Conservation (phyloP, 2,888 invertebrate genomes). For the Aleiodes alternator region DNA sequence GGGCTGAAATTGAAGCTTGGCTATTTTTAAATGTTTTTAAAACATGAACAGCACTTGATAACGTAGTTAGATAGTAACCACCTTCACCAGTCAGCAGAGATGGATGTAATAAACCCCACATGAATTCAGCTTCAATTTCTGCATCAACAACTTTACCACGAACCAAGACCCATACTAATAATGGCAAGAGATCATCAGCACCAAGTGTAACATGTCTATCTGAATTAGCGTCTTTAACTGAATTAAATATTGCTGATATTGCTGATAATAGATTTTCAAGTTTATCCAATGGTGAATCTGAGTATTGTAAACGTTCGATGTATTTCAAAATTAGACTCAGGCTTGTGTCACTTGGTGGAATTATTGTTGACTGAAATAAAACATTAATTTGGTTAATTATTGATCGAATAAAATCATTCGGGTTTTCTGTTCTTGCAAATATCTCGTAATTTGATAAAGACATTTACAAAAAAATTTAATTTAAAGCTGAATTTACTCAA, state of each 20-base stretch:
- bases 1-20: slow-evolving; percentile 72
- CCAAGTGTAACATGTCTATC: slow-evolving; percentile 80
- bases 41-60: slow-evolving; percentile 94
- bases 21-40: slow-evolving; percentile 81
- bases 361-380: slow-evolving; percentile 80
- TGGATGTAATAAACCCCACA: slow-evolving; percentile 95
- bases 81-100: slow-evolving; percentile 94
- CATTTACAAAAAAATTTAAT: too few species aligned
- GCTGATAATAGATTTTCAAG: slow-evolving; percentile 93
- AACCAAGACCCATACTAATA: slow-evolving; percentile 94
- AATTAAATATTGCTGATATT: slow-evolving; percentile 91
- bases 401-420: too few species aligned
- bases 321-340: slow-evolving; percentile 87
- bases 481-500: too few species aligned
- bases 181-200: slow-evolving; percentile 93
- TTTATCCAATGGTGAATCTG: slow-evolving; percentile 95
- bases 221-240: slow-evolving; percentile 82
- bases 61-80: slow-evolving; percentile 94
- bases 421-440: too few species aligned
- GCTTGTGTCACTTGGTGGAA: slow-evolving; percentile 85
- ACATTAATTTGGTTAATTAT: background rate
- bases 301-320: slow-evolving; percentile 90
- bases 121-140: slow-evolving; percentile 96
- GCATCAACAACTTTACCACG: slow-evolving; percentile 93
- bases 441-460: too few species aligned